These are phyloP conservation scores for Gopherus flavomarginatus DNA, from an alignment of 2,113 vertebrate species.

Conservation along the genomic window DNA sequence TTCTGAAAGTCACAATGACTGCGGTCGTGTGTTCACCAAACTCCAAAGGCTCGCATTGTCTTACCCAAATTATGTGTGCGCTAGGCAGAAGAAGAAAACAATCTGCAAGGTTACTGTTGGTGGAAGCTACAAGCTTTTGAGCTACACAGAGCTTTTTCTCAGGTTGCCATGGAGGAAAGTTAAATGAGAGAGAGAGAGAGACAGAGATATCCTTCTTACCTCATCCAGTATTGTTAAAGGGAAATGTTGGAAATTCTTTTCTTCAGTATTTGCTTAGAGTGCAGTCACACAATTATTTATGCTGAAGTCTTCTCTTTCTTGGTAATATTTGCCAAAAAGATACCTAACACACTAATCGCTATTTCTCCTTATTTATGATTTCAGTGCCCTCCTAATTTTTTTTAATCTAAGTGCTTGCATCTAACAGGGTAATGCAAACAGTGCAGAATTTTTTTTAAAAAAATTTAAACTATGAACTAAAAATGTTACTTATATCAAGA, in stretches of 20 bases:
- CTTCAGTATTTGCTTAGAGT: background rate
- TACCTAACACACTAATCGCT: background rate
- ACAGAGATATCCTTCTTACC: background rate
- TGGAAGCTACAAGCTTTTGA: background rate
- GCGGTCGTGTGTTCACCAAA: no score
- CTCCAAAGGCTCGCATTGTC: background rate
- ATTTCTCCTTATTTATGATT: fast-evolving
- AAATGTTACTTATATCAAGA: background rate
- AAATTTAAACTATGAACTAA: background rate
- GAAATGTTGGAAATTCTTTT: background rate
- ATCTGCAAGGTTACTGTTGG: background rate
- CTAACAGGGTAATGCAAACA: fast-evolving
- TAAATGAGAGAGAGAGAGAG: background rate
- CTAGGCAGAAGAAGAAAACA: background rate
- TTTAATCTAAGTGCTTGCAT: background rate
- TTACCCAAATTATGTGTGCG: background rate
- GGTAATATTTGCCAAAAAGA: background rate
- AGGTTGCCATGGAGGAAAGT: background rate
- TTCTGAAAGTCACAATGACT: background rate
- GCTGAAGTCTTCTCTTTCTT: background rate
- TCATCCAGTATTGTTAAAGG: no score
- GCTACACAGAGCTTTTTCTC: background rate
- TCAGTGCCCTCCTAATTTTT: background rate
- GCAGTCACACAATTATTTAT: background rate
- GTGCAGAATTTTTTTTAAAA: background rate